Evolutionary conservation across 1,140 invertebrate species (phyloP).

Genomic region (Globodera rostochiensis): DNA sequence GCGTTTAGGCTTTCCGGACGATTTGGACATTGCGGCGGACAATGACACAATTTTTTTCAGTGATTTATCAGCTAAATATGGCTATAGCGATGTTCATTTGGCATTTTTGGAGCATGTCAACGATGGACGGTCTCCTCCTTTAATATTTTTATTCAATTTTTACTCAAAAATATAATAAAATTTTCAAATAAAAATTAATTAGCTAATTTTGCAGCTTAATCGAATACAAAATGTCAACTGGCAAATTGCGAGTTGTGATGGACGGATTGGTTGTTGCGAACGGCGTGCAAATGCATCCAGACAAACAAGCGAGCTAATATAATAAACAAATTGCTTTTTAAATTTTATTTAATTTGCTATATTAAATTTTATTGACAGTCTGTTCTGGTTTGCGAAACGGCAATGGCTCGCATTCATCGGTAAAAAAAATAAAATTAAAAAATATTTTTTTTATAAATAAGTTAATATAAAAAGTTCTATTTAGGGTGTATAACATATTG

Average conservation of each 20-base stretch:
- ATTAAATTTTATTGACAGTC: constrained; percentile 13
- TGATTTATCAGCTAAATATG: constrained; percentile 35
- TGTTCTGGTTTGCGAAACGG: constrained; percentile 33
- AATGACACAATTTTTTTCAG: constrained; percentile 43
- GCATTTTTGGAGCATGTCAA: constrained; percentile 35
- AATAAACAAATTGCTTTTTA: no score
- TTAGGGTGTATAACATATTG: no score
- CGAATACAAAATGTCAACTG: constrained; percentile 41
- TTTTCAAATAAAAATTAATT: background rate
- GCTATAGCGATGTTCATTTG: constrained; percentile 13
- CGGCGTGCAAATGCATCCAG: constrained; percentile 48
- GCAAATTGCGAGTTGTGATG: constrained; percentile 27
- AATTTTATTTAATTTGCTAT: background rate
- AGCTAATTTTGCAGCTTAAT: constrained; percentile 25
- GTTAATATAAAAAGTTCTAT: no score
- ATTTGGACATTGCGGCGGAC: constrained; percentile 39
- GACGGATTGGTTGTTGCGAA: constrained; percentile 42
- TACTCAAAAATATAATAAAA: background rate
- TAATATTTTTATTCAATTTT: constrained; percentile 8
- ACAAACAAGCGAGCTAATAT: constrained; percentile 17
- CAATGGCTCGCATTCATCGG: constrained; percentile 25
- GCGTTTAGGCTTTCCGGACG: constrained; percentile 29
- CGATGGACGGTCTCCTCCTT: constrained; percentile 34
- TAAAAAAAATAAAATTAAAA: background rate
- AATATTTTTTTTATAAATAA: background rate